phyloP scores from a whole-genome alignment of 2,888 invertebrate genomes.

The Mythimna ferrago region DNA sequence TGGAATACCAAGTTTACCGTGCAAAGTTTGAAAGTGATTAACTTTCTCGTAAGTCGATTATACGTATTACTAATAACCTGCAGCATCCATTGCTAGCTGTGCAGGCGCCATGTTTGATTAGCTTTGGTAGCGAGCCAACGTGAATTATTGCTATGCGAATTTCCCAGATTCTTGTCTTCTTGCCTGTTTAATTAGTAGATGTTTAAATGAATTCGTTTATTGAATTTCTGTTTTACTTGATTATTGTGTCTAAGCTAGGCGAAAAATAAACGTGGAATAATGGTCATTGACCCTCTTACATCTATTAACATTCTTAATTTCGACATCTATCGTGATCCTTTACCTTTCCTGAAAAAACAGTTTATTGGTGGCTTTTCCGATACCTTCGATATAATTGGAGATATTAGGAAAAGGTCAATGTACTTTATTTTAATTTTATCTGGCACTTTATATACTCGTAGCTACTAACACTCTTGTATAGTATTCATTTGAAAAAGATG shows the following conservation, averaged over 20 bases:
- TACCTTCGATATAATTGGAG: too few relatives aligned
- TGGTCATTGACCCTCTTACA: too few relatives aligned
- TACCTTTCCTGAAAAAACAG: too few relatives aligned
- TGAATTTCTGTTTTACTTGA: neutral
- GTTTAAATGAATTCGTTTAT: slow-evolving; percentile 40
- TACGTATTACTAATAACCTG: slow-evolving; percentile 31
- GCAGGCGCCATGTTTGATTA: slow-evolving; percentile 43
- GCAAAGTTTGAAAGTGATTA: neutral
- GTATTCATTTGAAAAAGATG: neutral
- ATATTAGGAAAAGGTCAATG: too few relatives aligned
- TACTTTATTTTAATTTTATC: too few relatives aligned
- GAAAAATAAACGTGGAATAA: too few relatives aligned
- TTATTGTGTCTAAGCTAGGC: neutral
- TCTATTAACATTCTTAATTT: too few relatives aligned
- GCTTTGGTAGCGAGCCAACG: slow-evolving; percentile 24
- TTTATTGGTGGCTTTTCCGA: too few relatives aligned
- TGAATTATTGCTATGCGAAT: slow-evolving; percentile 52
- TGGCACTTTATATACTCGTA: neutral
- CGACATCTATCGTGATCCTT: too few relatives aligned
- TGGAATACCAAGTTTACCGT: too few relatives aligned
- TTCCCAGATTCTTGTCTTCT: slow-evolving; percentile 42
- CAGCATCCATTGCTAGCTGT: slow-evolving; percentile 42
- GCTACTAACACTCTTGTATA: neutral
- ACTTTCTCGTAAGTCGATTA: neutral
- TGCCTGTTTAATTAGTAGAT: slow-evolving; percentile 44